Base-by-base conservation (phyloP, 2,113 vertebrate genomes). In the Bubalus kerabau region DNA sequence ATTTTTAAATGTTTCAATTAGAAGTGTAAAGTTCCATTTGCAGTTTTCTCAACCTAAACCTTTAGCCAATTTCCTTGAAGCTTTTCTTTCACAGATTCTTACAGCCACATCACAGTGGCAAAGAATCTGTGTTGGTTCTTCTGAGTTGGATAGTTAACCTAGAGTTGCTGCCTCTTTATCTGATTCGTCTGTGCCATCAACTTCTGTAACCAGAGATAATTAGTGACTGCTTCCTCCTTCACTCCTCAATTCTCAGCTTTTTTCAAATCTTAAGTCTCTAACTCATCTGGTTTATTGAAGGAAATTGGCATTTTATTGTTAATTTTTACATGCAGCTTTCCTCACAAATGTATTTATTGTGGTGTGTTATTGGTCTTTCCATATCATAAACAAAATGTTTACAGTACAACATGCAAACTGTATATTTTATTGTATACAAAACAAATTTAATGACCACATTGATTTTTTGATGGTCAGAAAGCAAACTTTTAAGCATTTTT, bases 221-320 rank as follows among this genome's bases (percentile, higher is more conserved):
- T 24, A 71, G 91, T 24, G 12, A 11, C 10, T 6, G 5, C 36
- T 74, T 43, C 10, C 12, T 93, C n/a, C n/a, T 32, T 23, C 1
- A 17, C 15, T 40, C 6, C 28, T 95, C 21, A 13, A 8, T 43
- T 91, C 28, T 87, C 43, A 59, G 76, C 12, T 95, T 60, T 76
- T 50, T 76, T 82, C 17, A 46, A 64, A 14, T 26, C 28, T 56
- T 67, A 56, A 15, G 12, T 93, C 14, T 88, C 50, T 43, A 80
- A 32, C 9, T 71, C 83, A 89, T n/a, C 28, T 57, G 17, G 13
- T 90, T 95, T 97, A 93, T 78, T 90, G 21, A 2, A 80, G 56
- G 83, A 96, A 96, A 96, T 86, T 89, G 28, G 30, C 43, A 14
- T 93, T 94, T 91, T 78, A 93, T 56, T 91, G 16, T 92, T 71